Evolutionary conservation across 1,140 invertebrate species (phyloP).

Genomic region (Drosophila parvula): DNA sequence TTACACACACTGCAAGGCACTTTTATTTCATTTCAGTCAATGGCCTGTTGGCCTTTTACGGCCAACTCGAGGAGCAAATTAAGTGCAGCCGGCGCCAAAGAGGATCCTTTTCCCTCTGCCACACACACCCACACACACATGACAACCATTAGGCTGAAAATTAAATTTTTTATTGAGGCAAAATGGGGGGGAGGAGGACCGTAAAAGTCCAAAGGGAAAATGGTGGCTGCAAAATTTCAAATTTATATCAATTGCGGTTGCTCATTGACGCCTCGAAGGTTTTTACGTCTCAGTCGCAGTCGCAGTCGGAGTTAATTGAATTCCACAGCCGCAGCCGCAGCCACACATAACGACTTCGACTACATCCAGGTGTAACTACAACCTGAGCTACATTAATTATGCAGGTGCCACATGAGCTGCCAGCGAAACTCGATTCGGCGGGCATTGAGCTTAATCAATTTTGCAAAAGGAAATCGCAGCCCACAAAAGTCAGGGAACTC

Average conservation of each 20-base stretch:
- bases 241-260: constrained; percentile 58
- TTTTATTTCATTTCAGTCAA: constrained; percentile 62
- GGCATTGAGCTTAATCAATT: constrained; percentile 18
- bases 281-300: neutral
- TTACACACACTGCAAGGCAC: constrained; percentile 46
- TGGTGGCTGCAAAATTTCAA: constrained; percentile 46
- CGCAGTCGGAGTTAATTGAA: constrained; percentile 47
- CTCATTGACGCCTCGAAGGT: constrained; percentile 39
- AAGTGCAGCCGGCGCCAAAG: constrained; percentile 64
- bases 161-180: constrained; percentile 68
- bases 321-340: constrained; percentile 16
- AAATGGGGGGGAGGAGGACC: constrained; percentile 1
- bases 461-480: neutral
- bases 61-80: constrained; percentile 67
- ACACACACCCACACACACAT: constrained; percentile 53
- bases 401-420: constrained; percentile 20
- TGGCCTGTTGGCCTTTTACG: constrained; percentile 57
- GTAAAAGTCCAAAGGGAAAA: constrained; percentile 19
- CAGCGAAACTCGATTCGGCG: neutral
- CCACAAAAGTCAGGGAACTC: constrained; percentile 2
- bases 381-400: constrained; percentile 31
- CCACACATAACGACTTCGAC: neutral
- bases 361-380: neutral
- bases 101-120: constrained; percentile 5
- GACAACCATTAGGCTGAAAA: constrained; percentile 73